These are phyloP conservation scores for Byasa hedistus DNA, from an alignment of 2,888 invertebrate genomes.

Conservation along the genomic window DNA sequence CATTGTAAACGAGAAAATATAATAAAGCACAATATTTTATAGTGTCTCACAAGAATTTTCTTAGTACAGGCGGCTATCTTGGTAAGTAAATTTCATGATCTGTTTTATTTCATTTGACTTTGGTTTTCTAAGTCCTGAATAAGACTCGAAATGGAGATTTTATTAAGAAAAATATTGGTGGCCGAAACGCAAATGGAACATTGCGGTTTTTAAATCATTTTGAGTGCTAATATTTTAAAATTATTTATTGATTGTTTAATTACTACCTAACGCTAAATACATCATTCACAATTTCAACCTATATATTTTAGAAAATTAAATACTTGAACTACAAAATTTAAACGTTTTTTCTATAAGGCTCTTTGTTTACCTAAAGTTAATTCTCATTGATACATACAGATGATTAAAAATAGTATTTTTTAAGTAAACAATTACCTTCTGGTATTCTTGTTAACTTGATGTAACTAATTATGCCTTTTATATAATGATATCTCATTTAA, in stretches of 20 bases:
- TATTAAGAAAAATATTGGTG: neutral
- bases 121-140: neutral
- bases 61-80: neutral
- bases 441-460: neutral
- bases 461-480: neutral
- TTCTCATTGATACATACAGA: too few species aligned
- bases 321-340: too few species aligned
- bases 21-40: neutral
- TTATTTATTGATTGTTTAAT: neutral
- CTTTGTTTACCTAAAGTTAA: too few species aligned
- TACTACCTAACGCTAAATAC: neutral
- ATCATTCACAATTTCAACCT: neutral
- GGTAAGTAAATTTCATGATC: conserved; percentile 1
- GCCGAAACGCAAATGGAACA: neutral
- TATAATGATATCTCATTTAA: neutral
- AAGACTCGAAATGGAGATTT: neutral
- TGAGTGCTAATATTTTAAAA: neutral
- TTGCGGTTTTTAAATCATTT: neutral
- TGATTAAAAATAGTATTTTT: too few species aligned
- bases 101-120: neutral
- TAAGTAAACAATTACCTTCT: neutral
- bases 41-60: neutral
- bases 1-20: neutral
- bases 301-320: neutral
- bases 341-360: too few species aligned